Conservation (phyloP, 2,888 invertebrate species). For the Loripinus fragilis region DNA sequence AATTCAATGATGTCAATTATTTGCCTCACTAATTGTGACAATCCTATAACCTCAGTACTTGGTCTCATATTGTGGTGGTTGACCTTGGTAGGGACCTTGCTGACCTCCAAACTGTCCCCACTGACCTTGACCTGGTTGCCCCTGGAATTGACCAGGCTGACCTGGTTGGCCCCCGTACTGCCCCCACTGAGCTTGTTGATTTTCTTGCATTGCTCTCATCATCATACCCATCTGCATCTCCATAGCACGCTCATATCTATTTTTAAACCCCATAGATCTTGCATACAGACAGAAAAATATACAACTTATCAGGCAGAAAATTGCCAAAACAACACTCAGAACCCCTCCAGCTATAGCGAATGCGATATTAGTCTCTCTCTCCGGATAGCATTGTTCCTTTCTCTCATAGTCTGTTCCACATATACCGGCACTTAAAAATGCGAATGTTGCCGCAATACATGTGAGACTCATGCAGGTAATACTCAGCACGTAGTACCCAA, state of each 20-base stretch:
- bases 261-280: constrained; percentile 1
- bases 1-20: no score
- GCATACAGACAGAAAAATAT: constrained; percentile 2
- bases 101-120: no score
- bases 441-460: not conserved
- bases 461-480: not conserved
- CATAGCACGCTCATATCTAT: not conserved
- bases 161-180: not conserved
- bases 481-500: not conserved
- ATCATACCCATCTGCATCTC: not conserved
- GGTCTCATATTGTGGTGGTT: no score
- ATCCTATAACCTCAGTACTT: no score
- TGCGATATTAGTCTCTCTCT: not conserved
- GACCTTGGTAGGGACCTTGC: no score
- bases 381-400: not conserved
- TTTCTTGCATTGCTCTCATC: constrained; percentile 12
- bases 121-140: no score
- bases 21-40: no score
- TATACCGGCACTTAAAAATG: not conserved
- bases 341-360: not conserved
- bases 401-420: not conserved
- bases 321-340: not conserved
- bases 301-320: not conserved
- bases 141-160: not conserved
- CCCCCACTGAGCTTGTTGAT: not conserved